These are phyloP conservation scores for Bostrychus sinensis DNA, from an alignment of 2,113 vertebrate genomes.

Conservation along the genomic window DNA sequence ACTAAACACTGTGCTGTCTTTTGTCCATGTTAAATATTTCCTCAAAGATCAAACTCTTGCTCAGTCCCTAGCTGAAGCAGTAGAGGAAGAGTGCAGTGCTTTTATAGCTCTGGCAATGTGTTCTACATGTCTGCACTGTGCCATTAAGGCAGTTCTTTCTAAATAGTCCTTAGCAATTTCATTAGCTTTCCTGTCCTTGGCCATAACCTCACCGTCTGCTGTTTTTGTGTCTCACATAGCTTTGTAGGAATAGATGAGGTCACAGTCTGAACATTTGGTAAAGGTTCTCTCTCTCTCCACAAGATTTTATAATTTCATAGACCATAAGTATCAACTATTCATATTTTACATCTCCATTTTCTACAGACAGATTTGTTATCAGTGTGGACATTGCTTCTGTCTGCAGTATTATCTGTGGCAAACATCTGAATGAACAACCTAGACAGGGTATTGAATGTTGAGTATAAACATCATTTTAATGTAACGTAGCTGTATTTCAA, in stretches of 20 bases:
- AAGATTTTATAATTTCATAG: neutral
- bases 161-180: conserved; percentile 23
- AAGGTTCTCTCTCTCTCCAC: neutral
- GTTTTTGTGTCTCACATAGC: conserved; percentile 21
- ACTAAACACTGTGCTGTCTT: conserved; percentile 25
- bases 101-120: conserved; percentile 18
- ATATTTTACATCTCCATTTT: neutral
- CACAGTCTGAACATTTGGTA: neutral
- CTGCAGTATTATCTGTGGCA: neutral
- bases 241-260: conserved; percentile 7
- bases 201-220: conserved; percentile 20
- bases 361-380: conserved; percentile 4
- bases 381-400: conserved; percentile 24
- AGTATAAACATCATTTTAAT: too few relatives aligned
- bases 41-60: conserved; percentile 6
- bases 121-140: conserved; percentile 9
- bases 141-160: conserved; percentile 6
- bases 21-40: conserved; percentile 22
- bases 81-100: conserved; percentile 10
- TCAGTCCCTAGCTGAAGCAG: conserved; percentile 25
- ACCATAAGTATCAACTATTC: neutral
- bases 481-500: too few relatives aligned
- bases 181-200: conserved; percentile 36
- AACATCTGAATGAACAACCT: too few relatives aligned
- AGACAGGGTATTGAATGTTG: too few relatives aligned